Percentiles rank a stretch among this genome's conserved stretches.
These are phyloP conservation scores for Sebastolobus alascanus DNA, from an alignment of 2,797 vertebrate genomes.

Conservation along the genomic window DNA sequence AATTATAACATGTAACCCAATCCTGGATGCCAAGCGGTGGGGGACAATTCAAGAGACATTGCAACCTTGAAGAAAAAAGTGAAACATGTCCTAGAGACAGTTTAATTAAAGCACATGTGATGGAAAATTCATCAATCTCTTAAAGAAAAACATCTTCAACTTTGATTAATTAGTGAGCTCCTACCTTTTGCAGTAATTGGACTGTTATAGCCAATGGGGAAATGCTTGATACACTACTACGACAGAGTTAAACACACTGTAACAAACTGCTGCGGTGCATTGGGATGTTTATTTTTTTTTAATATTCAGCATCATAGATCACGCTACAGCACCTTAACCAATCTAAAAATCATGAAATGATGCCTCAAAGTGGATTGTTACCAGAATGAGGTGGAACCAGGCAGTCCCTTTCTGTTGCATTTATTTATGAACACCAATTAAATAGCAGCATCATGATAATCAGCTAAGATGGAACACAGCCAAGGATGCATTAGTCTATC, in stretches of 20 bases:
- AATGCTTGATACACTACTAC: slow-evolving; percentile 32
- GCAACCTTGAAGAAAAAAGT: slow-evolving; percentile 34
- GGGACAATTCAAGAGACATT: slow-evolving; percentile 36
- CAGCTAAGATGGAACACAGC: slow-evolving; percentile 22
- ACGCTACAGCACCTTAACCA: slow-evolving; percentile 23
- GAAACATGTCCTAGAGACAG: slow-evolving; percentile 46
- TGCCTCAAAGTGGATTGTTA: slow-evolving; percentile 27
- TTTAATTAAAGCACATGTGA: slow-evolving; percentile 70
- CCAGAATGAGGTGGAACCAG: slow-evolving; percentile 1
- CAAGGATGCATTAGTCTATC: slow-evolving; percentile 11
- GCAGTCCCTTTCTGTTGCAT: slow-evolving; percentile 27
- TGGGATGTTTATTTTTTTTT: slow-evolving; percentile 39
- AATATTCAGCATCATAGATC: slow-evolving; percentile 28
- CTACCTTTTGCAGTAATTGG: slow-evolving; percentile 71
- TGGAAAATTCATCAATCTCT: slow-evolving; percentile 68
- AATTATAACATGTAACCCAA: slow-evolving; percentile 59
- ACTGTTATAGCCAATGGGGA: slow-evolving; percentile 64
- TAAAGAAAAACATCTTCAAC: slow-evolving; percentile 46
- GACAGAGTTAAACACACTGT: slow-evolving; percentile 11
- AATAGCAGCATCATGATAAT: slow-evolving; percentile 40
- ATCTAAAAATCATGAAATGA: slow-evolving; percentile 5
- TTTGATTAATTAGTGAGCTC: slow-evolving; percentile 72
- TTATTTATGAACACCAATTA: slow-evolving; percentile 66
- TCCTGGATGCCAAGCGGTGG: not conserved
- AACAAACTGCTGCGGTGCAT: slow-evolving; percentile 18